Conservation (phyloP, 2,797 vertebrate genomes). For the Lutjanus campechanus region DNA sequence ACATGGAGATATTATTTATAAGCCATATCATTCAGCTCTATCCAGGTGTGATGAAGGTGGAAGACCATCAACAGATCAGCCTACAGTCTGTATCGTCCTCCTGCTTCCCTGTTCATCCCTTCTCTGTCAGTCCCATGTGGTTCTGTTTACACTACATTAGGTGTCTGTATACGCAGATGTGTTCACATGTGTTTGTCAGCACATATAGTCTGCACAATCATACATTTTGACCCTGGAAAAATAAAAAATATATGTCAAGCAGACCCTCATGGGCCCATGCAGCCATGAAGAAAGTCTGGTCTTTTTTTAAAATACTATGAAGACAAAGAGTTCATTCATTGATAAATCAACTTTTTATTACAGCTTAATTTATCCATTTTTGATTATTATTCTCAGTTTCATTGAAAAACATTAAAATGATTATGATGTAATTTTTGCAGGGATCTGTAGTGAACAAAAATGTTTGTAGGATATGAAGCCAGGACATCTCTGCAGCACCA, state of each 20-base stretch:
- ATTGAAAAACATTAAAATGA: too few relatives aligned
- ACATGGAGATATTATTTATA: too few relatives aligned
- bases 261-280: background rate
- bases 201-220: background rate
- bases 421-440: too few relatives aligned
- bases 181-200: background rate
- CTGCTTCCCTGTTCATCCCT: background rate
- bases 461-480: too few relatives aligned
- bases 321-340: background rate
- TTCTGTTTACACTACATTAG: background rate
- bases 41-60: background rate
- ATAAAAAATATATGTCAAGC: background rate
- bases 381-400: too few relatives aligned
- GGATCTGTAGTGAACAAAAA: too few relatives aligned
- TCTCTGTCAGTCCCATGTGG: background rate
- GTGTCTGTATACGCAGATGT: background rate
- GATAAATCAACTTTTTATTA: background rate
- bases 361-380: too few relatives aligned
- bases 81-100: background rate
- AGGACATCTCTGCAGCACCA: too few relatives aligned
- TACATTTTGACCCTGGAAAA: background rate
- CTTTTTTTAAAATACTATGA: too few relatives aligned
- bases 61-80: slow-evolving; percentile 11
- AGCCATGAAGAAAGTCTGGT: background rate
- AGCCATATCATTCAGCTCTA: too few relatives aligned